A percentile compares a stretch with the other conserved stretches of the same genome.
These are phyloP conservation scores for Catamblyrhynchus diadema DNA, from an alignment of 2,797 vertebrate species.

Conservation along the genomic window DNA sequence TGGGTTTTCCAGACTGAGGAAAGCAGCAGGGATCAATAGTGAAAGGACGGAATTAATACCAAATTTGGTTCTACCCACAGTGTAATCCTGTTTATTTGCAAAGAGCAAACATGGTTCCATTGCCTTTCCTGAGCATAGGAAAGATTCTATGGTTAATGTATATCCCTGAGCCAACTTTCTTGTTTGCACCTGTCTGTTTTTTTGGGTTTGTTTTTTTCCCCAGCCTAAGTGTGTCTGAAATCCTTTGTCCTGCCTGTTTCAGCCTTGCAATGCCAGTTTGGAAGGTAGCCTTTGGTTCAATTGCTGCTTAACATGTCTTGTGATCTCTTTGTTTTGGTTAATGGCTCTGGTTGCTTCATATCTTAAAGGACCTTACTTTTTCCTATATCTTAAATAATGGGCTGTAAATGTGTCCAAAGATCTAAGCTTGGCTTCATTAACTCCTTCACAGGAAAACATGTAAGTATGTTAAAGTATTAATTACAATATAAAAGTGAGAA, in stretches of 20 bases:
- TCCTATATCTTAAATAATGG: not conserved
- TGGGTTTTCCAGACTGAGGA: not conserved
- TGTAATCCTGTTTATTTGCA: not conserved
- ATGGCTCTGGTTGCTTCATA: not conserved
- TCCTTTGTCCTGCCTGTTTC: not conserved
- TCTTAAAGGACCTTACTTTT: not conserved
- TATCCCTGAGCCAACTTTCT: not conserved
- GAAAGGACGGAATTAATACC: not conserved
- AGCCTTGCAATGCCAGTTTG: not conserved
- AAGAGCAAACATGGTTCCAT: not conserved
- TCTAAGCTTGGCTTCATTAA: not conserved
- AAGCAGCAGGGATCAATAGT: not conserved
- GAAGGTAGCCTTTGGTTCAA: not conserved
- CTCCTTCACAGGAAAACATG: not conserved
- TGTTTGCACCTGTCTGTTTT: not conserved
- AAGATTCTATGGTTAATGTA: not conserved
- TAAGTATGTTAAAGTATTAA: not conserved
- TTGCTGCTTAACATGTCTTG: not conserved
- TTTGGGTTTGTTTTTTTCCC: not conserved
- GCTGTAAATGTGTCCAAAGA: not conserved
- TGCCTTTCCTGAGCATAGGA: not conserved
- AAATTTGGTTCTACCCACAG: not conserved
- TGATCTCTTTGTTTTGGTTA: not conserved
- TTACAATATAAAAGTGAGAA: not conserved
- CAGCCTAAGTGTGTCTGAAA: not conserved